phyloP scores from a whole-genome alignment of 2,797 vertebrate species.

The Labroides dimidiatus region DNA sequence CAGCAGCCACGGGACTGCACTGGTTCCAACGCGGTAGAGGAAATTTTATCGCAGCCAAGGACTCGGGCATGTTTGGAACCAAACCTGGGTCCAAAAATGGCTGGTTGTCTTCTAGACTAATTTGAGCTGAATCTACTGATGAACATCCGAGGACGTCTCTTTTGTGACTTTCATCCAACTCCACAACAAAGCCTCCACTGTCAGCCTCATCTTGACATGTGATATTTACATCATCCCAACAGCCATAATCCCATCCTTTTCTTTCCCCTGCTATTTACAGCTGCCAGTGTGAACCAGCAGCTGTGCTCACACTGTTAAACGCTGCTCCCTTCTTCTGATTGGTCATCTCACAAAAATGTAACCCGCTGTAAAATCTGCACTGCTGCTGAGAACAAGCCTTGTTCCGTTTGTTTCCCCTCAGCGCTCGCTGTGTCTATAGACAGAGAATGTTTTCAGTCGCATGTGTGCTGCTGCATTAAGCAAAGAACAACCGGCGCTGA shows the following conservation, averaged over 20 bases:
- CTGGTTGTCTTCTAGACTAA: too few relatives aligned
- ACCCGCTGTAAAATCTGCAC: not conserved
- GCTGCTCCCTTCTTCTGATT: not conserved
- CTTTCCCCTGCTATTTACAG: not conserved
- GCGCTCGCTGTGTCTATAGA: not conserved
- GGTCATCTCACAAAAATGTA: constrained; percentile 36
- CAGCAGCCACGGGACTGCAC: constrained; percentile 43
- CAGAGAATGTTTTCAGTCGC: not conserved
- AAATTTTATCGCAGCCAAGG: constrained; percentile 23
- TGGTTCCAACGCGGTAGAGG: constrained; percentile 22
- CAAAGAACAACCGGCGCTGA: constrained; percentile 9
- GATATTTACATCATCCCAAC: not conserved
- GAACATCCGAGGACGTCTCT: too few relatives aligned
- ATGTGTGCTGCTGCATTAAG: constrained; percentile 6
- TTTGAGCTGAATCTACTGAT: too few relatives aligned
- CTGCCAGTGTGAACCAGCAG: constrained; percentile 6
- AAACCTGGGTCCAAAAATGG: too few relatives aligned
- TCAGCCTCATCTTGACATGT: not conserved
- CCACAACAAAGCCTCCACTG: not conserved
- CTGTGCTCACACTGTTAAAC: constrained; percentile 6
- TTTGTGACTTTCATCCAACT: too few relatives aligned
- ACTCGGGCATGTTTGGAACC: constrained; percentile 10
- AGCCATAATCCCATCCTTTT: too few relatives aligned
- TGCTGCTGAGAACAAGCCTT: too few relatives aligned
- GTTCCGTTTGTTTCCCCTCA: not conserved